Base-by-base conservation (phyloP, 2,113 vertebrate species). In the Merops nubicus region DNA sequence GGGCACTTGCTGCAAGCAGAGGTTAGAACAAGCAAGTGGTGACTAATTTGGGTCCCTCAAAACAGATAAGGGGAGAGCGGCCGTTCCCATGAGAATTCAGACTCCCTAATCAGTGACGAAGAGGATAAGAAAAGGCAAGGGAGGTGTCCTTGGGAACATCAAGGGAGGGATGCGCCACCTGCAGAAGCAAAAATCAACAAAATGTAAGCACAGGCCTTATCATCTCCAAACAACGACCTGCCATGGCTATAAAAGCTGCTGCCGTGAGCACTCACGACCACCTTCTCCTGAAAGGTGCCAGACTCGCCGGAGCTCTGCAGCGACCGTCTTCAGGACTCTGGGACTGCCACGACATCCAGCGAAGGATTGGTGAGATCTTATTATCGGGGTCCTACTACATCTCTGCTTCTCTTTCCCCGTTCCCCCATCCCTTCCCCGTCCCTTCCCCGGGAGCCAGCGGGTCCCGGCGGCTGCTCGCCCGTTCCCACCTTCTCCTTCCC, bases 361-460 rank as follows among this genome's bases (percentile, higher is more conserved):
- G 43, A 12, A 92, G 91, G 96, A 97, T 96, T 96, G 96, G 96
- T 97, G 94, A 97, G 96, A 96, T 93, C 93, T 96, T 72, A 74
- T 91, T 96, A 48, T 2, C 2, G 57, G 91, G 85, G 28, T 73
- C 54, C 36, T 90, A 25, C n/a, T 81, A 28, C 0, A 0, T 54
- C 64, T 88, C 47, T 87, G 59, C 86, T 81, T 80, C 0, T 0
- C 76, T 60, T 78, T 4, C 1, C 47, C 64, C 0, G 5, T 56
- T 63, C 63, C 90, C 6, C 1, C 3, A 0, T 29, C 70, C 70
- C 36, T 77, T 64, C 78, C 82, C 85, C 2, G 0, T 22, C 29
- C 87, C 83, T 54, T 57, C 56, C 78, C 40, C 0, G 9, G 65
- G 50, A 78, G 33, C 84, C 2, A 17, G 59, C 0, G 16, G 90